A percentile compares a stretch with the other conserved stretches of the same genome.
Conservation (phyloP, 2,888 invertebrate genomes). For the Eupeodes luniger region DNA sequence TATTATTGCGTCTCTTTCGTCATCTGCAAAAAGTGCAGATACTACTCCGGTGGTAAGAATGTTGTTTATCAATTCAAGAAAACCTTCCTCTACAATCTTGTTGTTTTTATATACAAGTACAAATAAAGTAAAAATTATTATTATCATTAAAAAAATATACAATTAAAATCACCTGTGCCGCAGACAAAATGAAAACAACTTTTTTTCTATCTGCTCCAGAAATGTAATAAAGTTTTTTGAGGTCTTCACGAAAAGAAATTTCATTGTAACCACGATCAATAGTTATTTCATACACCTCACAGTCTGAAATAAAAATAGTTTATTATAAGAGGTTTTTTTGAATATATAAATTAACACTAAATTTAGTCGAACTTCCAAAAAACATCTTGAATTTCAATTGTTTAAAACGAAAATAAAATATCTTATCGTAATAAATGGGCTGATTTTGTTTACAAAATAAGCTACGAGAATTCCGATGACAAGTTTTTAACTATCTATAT, state of each 20-base stretch:
- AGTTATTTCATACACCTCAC: constrained; percentile 92
- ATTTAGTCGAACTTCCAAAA: too few relatives aligned
- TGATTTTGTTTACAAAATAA: too few relatives aligned
- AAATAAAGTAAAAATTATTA: too few relatives aligned
- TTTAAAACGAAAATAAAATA: too few relatives aligned
- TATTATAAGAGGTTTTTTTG: background rate
- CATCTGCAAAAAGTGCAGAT: constrained; percentile 93
- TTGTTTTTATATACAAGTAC: background rate
- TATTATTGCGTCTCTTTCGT: constrained; percentile 93
- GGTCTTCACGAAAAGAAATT: constrained; percentile 92
- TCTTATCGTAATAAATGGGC: too few relatives aligned
- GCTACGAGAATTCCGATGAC: too few relatives aligned
- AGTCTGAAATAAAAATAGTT: constrained; percentile 84
- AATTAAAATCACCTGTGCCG: constrained; percentile 87
- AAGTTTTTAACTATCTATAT: too few relatives aligned
- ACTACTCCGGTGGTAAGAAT: constrained; percentile 95
- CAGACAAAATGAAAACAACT: constrained; percentile 93
- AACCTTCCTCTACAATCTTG: constrained; percentile 90
- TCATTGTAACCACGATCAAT: constrained; percentile 95
- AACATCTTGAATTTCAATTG: too few relatives aligned
- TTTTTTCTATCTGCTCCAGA: constrained; percentile 92
- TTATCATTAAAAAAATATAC: background rate
- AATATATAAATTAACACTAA: too few relatives aligned
- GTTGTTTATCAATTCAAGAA: constrained; percentile 95
- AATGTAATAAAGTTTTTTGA: constrained; percentile 90